Percentiles rank a stretch among this genome's conserved stretches.
Conservation (phyloP, 2,888 invertebrate genomes). For the Sarcophaga rosellei region DNA sequence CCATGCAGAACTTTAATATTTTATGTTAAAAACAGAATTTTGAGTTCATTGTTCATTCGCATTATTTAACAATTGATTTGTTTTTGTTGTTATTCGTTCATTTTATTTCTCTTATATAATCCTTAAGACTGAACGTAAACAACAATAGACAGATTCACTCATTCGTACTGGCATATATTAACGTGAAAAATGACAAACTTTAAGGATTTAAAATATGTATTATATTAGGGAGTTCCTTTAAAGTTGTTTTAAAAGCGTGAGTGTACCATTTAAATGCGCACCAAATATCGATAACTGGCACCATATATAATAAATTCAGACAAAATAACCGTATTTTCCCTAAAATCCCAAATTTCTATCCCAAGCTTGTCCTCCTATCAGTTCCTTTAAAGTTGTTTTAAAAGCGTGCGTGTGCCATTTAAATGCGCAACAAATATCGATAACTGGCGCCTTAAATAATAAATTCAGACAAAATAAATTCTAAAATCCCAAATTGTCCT, state of each 20-base stretch:
- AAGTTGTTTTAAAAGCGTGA: neutral
- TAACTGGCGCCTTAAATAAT: too few species aligned
- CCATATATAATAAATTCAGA: too few species aligned
- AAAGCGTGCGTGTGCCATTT: too few species aligned
- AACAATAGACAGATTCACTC: slow-evolving; percentile 24
- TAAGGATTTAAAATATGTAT: neutral
- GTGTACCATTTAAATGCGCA: neutral
- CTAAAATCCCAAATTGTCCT: too few species aligned
- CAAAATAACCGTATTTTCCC: too few species aligned
- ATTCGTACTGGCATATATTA: slow-evolving; percentile 25
- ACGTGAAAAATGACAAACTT: neutral
- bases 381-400: too few species aligned
- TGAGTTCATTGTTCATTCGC: neutral
- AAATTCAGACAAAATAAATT: too few species aligned
- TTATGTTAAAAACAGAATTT: neutral
- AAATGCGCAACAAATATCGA: neutral
- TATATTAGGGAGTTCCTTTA: slow-evolving; percentile 9
- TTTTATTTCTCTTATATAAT: slow-evolving; percentile 6
- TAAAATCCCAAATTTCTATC: too few species aligned
- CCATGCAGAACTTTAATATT: neutral
- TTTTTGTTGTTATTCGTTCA: too few species aligned
- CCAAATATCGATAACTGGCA: neutral
- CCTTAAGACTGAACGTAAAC: neutral
- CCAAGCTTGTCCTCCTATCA: too few species aligned
- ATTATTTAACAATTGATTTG: slow-evolving; percentile 14